phyloP scores from a whole-genome alignment of 2,888 invertebrate species.

The Hybos culiciformis region DNA sequence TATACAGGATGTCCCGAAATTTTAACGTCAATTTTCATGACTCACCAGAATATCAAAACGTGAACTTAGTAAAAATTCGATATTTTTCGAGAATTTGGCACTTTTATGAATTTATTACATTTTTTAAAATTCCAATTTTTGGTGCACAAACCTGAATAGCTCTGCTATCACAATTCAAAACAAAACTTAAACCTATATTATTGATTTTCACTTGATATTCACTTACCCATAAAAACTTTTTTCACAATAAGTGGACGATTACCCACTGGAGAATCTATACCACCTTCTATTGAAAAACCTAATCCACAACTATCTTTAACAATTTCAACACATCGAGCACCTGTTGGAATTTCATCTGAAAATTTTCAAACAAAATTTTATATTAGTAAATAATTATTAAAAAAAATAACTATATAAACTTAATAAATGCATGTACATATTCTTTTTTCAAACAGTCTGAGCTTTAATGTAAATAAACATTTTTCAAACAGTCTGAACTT shows the following conservation, averaged over 20 bases:
- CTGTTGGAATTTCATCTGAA: constrained; percentile 9
- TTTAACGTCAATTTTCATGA: too few relatives aligned
- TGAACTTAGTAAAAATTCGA: too few relatives aligned
- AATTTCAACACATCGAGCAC: constrained; percentile 25
- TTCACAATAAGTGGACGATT: constrained; percentile 81
- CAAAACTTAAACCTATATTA: too few relatives aligned
- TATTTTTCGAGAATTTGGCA: too few relatives aligned
- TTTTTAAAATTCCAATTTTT: too few relatives aligned
- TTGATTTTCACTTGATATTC: too few relatives aligned
- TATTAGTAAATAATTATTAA: neutral
- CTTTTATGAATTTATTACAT: constrained; percentile 3
- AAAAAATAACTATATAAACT: neutral
- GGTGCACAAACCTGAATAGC: too few relatives aligned
- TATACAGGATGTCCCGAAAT: too few relatives aligned
- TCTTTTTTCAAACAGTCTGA: too few relatives aligned
- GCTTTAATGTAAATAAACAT: neutral
- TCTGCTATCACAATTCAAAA: too few relatives aligned
- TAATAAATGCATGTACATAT: neutral
- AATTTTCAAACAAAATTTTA: neutral
- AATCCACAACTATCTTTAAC: constrained; percentile 72
- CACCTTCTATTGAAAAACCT: constrained; percentile 90
- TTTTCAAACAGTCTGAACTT: neutral
- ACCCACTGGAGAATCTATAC: constrained; percentile 78
- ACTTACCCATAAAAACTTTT: constrained; percentile 82
- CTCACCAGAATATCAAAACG: too few relatives aligned